A percentile compares a stretch with the other conserved stretches of the same genome.
Conservation (phyloP, 2,113 vertebrate genomes). For the Cardinalis cardinalis region DNA sequence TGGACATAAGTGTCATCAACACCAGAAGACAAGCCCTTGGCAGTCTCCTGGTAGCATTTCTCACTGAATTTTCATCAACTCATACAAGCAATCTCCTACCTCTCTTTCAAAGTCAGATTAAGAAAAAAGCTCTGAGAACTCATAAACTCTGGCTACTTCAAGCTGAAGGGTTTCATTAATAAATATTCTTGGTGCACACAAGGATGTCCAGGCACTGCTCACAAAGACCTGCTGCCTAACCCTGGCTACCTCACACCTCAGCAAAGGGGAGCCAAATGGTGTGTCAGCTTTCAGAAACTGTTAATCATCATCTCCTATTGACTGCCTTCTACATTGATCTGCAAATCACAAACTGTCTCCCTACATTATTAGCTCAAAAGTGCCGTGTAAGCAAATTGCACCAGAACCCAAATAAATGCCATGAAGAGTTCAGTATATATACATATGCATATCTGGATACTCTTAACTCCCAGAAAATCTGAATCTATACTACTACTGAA, state of each 20-base stretch:
- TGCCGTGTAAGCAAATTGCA: neutral
- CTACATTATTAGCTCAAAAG: neutral
- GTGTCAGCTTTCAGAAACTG: neutral
- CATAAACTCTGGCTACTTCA: neutral
- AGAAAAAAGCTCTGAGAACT: neutral
- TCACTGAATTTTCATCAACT: neutral
- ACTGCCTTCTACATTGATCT: neutral
- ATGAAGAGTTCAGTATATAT: neutral
- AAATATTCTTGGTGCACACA: rapidly evolving
- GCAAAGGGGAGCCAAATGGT: neutral
- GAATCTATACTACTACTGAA: neutral
- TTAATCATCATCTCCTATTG: neutral
- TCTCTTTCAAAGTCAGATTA: neutral
- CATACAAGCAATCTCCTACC: neutral
- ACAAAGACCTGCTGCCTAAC: neutral
- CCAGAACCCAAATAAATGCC: neutral
- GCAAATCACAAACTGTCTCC: neutral
- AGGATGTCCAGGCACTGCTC: neutral
- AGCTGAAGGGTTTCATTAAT: neutral
- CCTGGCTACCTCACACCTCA: neutral
- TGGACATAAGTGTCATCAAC: neutral
- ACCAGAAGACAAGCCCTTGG: neutral
- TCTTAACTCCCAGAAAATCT: neutral
- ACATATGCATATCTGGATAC: neutral
- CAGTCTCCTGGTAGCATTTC: neutral